These are phyloP conservation scores for Eonycteris spelaea DNA, from an alignment of 2,113 vertebrate genomes.

Conservation along the genomic window DNA sequence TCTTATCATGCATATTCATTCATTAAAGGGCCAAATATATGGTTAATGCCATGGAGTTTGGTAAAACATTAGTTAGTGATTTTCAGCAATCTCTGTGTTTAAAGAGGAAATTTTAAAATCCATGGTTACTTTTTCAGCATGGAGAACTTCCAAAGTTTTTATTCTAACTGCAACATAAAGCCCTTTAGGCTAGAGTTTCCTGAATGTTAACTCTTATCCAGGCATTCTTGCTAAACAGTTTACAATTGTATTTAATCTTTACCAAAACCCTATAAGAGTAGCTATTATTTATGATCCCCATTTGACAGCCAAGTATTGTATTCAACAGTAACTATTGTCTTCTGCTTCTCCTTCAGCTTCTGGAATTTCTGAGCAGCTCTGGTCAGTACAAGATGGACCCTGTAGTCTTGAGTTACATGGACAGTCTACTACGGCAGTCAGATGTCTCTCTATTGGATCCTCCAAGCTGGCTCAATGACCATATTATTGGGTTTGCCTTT, in stretches of 20 bases:
- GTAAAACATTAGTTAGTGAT: conserved; percentile 1
- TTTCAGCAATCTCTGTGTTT: conserved; percentile 4
- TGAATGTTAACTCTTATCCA: neutral
- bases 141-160: conserved; percentile 20
- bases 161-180: neutral
- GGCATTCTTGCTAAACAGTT: conserved; percentile 3
- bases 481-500: conserved; percentile 95
- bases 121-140: conserved; percentile 12
- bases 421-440: conserved; percentile 93
- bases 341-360: conserved; percentile 66
- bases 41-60: neutral
- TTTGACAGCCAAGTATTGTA: neutral
- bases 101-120: conserved; percentile 25
- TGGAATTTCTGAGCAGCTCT: conserved; percentile 2
- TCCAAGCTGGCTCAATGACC: conserved; percentile 96
- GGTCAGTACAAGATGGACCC: conserved; percentile 87
- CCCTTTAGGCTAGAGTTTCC: neutral
- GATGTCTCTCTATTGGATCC: conserved; percentile 93
- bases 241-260: neutral
- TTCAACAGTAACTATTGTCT: conserved; percentile 36
- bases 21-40: neutral
- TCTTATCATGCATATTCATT: neutral
- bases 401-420: conserved; percentile 95
- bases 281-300: neutral
- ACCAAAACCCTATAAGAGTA: neutral